Percentiles rank a stretch among this genome's conserved stretches.
phyloP scores from a whole-genome alignment of 1,140 invertebrate genomes.

The Latrodectus geometricus region DNA sequence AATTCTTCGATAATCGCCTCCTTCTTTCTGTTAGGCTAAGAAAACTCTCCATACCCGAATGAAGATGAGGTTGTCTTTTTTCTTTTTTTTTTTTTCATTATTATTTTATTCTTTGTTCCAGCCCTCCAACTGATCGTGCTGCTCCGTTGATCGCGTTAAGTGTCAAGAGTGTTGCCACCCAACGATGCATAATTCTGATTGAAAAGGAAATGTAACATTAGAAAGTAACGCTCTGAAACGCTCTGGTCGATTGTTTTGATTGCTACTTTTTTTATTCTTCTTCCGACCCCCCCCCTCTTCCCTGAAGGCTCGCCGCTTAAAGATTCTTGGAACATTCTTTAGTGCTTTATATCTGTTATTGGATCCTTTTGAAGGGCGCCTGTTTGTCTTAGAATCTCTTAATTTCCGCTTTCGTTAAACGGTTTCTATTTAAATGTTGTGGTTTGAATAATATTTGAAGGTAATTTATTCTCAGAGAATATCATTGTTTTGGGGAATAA shows the following conservation, averaged over 20 bases:
- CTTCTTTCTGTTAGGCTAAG: background rate
- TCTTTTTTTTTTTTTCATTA: background rate
- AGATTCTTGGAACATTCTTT: background rate
- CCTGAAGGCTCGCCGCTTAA: no score
- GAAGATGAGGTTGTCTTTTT: background rate
- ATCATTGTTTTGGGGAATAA: no score
- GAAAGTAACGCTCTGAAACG: slow-evolving; percentile 1
- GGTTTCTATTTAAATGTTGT: background rate
- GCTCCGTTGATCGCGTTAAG: slow-evolving; percentile 9
- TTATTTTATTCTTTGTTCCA: background rate
- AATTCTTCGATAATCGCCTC: slow-evolving; percentile 11
- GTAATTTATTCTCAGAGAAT: no score
- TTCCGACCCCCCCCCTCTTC: no score
- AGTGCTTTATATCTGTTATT: background rate
- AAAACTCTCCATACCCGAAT: slow-evolving; percentile 21
- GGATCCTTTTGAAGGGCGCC: no score
- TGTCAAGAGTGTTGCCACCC: slow-evolving; percentile 3
- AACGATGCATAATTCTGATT: slow-evolving; percentile 16
- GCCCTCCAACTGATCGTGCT: background rate
- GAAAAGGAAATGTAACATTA: slow-evolving; percentile 18
- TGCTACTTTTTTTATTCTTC: background rate
- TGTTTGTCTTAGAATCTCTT: no score
- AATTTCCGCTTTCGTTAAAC: background rate
- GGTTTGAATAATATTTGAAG: background rate
- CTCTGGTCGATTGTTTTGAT: background rate